Evolutionary conservation across 2,888 invertebrate genomes (phyloP).

Genomic region (Heliconius sara): DNA sequence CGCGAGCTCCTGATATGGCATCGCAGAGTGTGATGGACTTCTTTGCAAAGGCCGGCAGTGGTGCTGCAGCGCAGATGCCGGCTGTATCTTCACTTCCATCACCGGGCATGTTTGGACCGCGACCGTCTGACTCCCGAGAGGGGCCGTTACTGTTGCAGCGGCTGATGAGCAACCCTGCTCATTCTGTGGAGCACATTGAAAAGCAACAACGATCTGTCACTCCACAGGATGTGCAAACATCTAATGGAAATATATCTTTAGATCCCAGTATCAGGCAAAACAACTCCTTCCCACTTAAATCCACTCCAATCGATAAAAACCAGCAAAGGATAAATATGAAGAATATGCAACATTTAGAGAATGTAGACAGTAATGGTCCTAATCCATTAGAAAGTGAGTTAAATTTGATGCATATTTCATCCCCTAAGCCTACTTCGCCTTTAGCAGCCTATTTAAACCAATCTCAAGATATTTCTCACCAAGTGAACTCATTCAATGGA

Average conservation of each 20-base stretch:
- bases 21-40: slow-evolving; percentile 94
- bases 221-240: slow-evolving; percentile 83
- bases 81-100: slow-evolving; percentile 79
- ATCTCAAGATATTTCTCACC: slow-evolving; percentile 72
- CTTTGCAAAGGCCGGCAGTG: slow-evolving; percentile 89
- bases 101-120: slow-evolving; percentile 77
- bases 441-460: slow-evolving; percentile 82
- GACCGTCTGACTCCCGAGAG: slow-evolving; percentile 81
- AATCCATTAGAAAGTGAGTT: slow-evolving; percentile 79
- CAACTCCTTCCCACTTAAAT: slow-evolving; percentile 71
- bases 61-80: slow-evolving; percentile 81
- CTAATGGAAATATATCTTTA: slow-evolving; percentile 69
- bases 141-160: slow-evolving; percentile 88
- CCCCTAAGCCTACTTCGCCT: slow-evolving; percentile 83
- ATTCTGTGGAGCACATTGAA: slow-evolving; percentile 94
- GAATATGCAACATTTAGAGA: slow-evolving; percentile 62
- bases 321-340: slow-evolving; percentile 73
- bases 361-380: slow-evolving; percentile 69
- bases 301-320: slow-evolving; percentile 73
- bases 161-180: slow-evolving; percentile 92
- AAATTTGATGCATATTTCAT: slow-evolving; percentile 81
- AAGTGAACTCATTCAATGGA: slow-evolving; percentile 67
- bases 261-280: slow-evolving; percentile 67
- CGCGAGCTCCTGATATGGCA: slow-evolving; percentile 87
- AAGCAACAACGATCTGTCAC: slow-evolving; percentile 91